These are phyloP conservation scores for Stenolophus ochropezus DNA, from an alignment of 2,888 invertebrate species.

Conservation along the genomic window DNA sequence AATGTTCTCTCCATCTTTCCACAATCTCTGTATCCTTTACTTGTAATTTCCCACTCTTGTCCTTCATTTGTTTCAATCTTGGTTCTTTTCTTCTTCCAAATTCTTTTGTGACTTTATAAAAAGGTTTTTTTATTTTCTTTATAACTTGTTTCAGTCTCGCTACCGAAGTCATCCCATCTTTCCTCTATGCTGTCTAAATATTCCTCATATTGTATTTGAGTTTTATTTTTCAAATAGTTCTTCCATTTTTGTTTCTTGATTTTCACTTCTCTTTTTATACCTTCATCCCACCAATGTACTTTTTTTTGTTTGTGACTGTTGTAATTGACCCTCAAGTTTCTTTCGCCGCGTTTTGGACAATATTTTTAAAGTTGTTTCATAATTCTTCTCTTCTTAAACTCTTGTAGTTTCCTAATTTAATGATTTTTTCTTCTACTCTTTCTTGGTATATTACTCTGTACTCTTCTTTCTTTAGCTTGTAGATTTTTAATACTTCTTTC, in stretches of 20 bases:
- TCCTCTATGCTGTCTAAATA: not conserved
- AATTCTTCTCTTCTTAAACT: no score
- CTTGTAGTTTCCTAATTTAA: not conserved
- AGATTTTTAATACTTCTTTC: no score
- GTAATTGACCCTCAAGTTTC: not conserved
- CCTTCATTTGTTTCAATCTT: not conserved
- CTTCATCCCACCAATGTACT: not conserved
- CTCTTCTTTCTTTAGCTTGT: no score
- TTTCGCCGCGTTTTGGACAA: not conserved
- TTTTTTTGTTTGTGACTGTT: not conserved
- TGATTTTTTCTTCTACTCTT: no score
- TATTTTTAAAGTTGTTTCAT: not conserved
- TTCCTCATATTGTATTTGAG: not conserved
- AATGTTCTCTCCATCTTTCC: constrained; percentile 3
- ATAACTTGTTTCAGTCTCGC: not conserved
- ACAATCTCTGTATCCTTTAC: not conserved
- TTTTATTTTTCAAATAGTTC: not conserved
- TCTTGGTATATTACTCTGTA: no score
- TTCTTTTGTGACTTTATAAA: not conserved
- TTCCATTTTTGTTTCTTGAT: not conserved
- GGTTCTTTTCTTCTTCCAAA: not conserved
- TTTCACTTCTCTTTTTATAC: not conserved
- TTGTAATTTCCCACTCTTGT: not conserved
- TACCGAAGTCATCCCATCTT: not conserved
- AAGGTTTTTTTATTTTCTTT: not conserved